Percentiles rank a stretch among this genome's conserved stretches.
phyloP scores from a whole-genome alignment of 2,113 vertebrate genomes.

The Pelecanus crispus region DNA sequence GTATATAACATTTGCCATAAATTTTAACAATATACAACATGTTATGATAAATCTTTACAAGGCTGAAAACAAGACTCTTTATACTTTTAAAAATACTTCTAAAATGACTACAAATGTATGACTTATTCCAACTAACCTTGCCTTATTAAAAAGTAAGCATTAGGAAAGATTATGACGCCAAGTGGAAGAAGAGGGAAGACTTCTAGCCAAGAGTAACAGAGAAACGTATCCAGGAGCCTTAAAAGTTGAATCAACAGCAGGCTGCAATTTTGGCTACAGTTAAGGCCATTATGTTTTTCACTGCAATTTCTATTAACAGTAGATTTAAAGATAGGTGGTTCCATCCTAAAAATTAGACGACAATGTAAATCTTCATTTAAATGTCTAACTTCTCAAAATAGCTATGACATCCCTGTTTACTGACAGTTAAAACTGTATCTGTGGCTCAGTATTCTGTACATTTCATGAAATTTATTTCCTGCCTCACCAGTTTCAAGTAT shows the following conservation, averaged over 20 bases:
- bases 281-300: not conserved
- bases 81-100: not conserved
- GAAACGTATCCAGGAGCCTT: not conserved
- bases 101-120: not conserved
- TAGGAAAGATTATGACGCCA: not conserved
- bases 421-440: not conserved
- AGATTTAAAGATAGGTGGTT: not conserved
- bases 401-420: not conserved
- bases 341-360: not conserved
- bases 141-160: not conserved
- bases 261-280: not conserved
- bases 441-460: not conserved
- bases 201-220: not conserved
- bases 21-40: not conserved
- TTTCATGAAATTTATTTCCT: not conserved
- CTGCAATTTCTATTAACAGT: not conserved
- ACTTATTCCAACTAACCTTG: not conserved
- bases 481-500: not conserved
- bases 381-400: not conserved
- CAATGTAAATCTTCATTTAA: not conserved
- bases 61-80: not conserved
- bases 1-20: not conserved
- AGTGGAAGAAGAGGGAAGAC: not conserved
- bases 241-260: not conserved
- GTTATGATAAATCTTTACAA: not conserved